These are phyloP conservation scores for Acanthopleura granulata DNA, from an alignment of 2,888 invertebrate genomes.

Conservation along the genomic window DNA sequence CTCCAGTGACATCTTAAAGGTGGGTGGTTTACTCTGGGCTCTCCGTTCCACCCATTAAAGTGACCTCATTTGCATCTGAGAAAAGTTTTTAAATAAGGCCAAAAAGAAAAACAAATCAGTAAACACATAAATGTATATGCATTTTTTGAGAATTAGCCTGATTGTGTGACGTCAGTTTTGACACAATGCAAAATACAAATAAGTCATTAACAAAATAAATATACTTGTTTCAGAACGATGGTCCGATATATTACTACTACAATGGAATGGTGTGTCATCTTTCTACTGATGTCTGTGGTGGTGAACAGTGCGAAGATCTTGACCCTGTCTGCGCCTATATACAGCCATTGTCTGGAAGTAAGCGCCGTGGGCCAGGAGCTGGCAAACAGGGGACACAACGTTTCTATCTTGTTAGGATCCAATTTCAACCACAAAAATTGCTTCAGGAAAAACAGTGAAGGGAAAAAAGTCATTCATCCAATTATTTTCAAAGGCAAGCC, in stretches of 20 bases:
- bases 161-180: no score
- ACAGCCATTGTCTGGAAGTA: conserved; percentile 19
- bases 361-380: conserved; percentile 21
- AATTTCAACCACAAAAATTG: conserved; percentile 1
- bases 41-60: no score
- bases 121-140: no score
- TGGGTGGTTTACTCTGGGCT: no score
- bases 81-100: no score
- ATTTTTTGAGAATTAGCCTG: no score
- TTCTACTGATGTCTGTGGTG: not conserved
- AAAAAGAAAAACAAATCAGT: no score
- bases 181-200: not conserved
- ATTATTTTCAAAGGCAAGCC: not conserved
- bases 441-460: not conserved
- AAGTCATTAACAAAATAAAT: not conserved
- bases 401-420: not conserved
- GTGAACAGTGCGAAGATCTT: conserved; percentile 17
- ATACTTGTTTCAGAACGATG: not conserved
- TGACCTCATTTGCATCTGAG: no score
- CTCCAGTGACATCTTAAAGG: no score
- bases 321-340: conserved; percentile 1
- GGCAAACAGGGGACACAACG: conserved; percentile 23
- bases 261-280: not conserved
- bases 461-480: not conserved
- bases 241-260: not conserved